Evolutionary conservation across 2,113 vertebrate genomes (phyloP).

Genomic region (Perca flavescens): DNA sequence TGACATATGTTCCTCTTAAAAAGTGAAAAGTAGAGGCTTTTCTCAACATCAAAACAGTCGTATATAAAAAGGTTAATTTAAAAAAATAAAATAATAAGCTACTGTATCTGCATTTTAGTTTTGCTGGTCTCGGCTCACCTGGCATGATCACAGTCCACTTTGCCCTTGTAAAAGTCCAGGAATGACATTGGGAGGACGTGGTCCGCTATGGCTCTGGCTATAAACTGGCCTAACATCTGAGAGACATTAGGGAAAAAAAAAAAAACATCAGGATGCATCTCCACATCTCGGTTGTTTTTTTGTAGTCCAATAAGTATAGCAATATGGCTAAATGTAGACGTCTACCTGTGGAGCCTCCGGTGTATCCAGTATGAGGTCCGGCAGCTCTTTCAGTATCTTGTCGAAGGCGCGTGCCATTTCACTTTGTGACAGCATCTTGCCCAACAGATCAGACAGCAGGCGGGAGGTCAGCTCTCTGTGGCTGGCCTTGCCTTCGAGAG

Average conservation of each 20-base stretch:
- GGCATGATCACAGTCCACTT: slow-evolving; percentile 89
- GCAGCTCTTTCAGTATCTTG: slow-evolving; percentile 87
- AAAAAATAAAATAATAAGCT: too few species aligned
- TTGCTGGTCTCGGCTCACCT: slow-evolving; percentile 76
- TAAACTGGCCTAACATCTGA: slow-evolving; percentile 93
- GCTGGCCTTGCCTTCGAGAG: slow-evolving; percentile 91
- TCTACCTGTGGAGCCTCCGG: slow-evolving; percentile 90
- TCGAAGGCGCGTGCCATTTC: slow-evolving; percentile 88
- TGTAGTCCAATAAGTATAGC: not conserved
- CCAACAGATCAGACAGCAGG: slow-evolving; percentile 87
- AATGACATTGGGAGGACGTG: slow-evolving; percentile 88
- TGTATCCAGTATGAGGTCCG: slow-evolving; percentile 91
- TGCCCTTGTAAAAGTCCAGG: slow-evolving; percentile 89
- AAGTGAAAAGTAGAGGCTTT: not conserved
- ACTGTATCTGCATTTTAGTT: not conserved
- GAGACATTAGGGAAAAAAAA: not conserved
- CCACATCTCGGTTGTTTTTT: not conserved
- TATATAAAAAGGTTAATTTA: too few species aligned
- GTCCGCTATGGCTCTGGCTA: slow-evolving; percentile 90
- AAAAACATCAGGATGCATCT: not conserved
- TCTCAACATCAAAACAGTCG: not conserved
- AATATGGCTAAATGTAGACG: not conserved
- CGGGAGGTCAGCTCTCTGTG: slow-evolving; percentile 91
- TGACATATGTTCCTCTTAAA: not conserved
- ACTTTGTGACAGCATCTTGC: slow-evolving; percentile 81